These are phyloP conservation scores for Biston stratarius DNA, from an alignment of 2,888 invertebrate species.

Conservation along the genomic window DNA sequence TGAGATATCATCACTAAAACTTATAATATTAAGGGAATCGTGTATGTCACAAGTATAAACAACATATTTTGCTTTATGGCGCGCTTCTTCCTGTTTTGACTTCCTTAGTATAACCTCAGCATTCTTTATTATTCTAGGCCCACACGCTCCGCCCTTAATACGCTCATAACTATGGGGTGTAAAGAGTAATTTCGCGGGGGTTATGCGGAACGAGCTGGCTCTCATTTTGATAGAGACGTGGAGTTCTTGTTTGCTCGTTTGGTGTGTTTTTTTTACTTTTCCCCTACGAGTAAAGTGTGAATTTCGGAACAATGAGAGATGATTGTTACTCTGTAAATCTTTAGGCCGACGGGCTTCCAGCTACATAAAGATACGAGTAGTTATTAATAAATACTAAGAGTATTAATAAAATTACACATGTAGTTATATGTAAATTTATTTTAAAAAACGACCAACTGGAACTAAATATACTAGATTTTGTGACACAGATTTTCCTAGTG, in stretches of 20 bases:
- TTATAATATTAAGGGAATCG: too few relatives aligned
- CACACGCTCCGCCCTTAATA: conserved; percentile 9
- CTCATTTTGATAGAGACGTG: conserved; percentile 41
- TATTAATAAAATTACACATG: too few relatives aligned
- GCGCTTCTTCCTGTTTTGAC: neutral
- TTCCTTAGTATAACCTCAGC: neutral
- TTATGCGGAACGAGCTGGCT: conserved; percentile 43
- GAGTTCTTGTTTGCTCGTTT: conserved; percentile 38
- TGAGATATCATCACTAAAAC: too few relatives aligned
- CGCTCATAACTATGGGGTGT: conserved; percentile 45
- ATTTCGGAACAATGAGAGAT: conserved; percentile 25
- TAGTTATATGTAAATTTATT: too few relatives aligned
- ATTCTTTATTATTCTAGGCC: conserved; percentile 9
- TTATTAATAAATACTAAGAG: neutral
- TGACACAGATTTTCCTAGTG: too few relatives aligned
- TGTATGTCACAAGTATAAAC: too few relatives aligned
- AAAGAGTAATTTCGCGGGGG: conserved; percentile 54
- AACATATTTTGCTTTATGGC: too few relatives aligned
- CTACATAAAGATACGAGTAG: too few relatives aligned
- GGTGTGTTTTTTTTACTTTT: conserved; percentile 27
- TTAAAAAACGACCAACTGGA: too few relatives aligned
- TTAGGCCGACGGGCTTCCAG: neutral
- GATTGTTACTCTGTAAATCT: conserved; percentile 22
- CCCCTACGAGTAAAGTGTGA: conserved; percentile 26
- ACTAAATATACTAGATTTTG: too few relatives aligned